Evolutionary conservation across 2,888 invertebrate species (phyloP), one percentile per base, ranked within the genome.

Genomic region (Polia nebulosa): DNA sequence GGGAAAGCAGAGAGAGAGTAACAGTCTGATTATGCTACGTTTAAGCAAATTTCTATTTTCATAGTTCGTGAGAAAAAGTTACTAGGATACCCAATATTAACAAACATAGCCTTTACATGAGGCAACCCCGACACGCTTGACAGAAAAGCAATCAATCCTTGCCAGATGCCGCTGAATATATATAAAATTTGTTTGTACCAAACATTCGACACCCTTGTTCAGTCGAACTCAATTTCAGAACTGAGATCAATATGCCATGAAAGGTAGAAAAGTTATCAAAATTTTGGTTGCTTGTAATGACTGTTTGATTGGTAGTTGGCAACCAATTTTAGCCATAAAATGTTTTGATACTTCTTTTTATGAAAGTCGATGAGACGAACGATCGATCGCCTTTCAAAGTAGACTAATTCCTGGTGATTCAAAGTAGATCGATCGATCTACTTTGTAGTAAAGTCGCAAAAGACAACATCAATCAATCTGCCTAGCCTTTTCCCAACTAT

Each of bases 191-290:
- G 15, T 68, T 58, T 69, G 13, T 51, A 22, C 6, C 13, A 0
- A 36, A 3, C 0, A 49, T 49, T 34, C 1, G 17, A 13, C 25
- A 20, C 32, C 7, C 7, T 13, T 17, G 11, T 53, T 53, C 20
- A 20, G 27, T 53, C 20, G 4, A 34, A 34, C 32, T 69, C 59
- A 69, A 34, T 68, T 27, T 57, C 13, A 2, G 13, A 57, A 45
- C 39, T 58, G n/a, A 47, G 3, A 32, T 13, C 32, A 4, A 22
- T 5, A 8, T 15, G 20, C 29, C n/a, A 39, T 13, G 15, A 67
- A 32, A 25, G 5, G 17, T 8, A 27, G 11, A 17, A 47, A 47
- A 47, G 29, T 39, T 67, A 22, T 17, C 15, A 66, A 39, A 47
- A 39, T 47, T 25, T 47, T 47, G 20, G 22, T n/a, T 47, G 4